These are phyloP conservation scores for Tragelaphus strepsiceros DNA, from an alignment of 2,113 vertebrate species.

Conservation along the genomic window DNA sequence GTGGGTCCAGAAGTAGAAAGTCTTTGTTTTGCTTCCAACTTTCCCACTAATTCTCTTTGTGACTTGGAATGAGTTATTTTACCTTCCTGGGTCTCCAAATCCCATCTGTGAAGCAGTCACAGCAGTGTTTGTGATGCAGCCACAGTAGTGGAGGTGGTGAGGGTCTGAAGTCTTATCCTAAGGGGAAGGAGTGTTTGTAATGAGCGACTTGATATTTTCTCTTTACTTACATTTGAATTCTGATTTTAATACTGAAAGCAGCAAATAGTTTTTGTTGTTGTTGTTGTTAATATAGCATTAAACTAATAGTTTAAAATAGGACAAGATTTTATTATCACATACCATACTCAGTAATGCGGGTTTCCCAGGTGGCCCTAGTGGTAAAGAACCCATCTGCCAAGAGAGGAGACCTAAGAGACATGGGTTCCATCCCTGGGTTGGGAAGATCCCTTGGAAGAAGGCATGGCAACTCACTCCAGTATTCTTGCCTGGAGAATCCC, in stretches of 20 bases:
- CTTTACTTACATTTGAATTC: neutral
- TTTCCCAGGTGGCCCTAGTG: neutral
- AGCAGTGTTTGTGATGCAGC: neutral
- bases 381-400: neutral
- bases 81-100: neutral
- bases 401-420: neutral
- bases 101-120: neutral
- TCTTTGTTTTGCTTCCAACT: neutral
- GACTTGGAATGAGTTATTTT: neutral
- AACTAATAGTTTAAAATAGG: neutral
- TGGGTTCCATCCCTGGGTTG: neutral
- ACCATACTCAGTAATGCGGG: neutral
- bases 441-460: neutral
- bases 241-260: constrained; percentile 19
- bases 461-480: neutral
- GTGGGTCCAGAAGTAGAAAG: neutral
- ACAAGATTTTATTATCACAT: neutral
- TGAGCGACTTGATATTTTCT: neutral
- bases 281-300: constrained; percentile 6
- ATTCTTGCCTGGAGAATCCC: neutral
- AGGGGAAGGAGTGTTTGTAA: neutral
- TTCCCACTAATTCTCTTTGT: neutral
- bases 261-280: neutral
- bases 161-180: neutral
- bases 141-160: neutral